phyloP scores from a whole-genome alignment of 2,888 invertebrate genomes.

The Mylabris sibirica region DNA sequence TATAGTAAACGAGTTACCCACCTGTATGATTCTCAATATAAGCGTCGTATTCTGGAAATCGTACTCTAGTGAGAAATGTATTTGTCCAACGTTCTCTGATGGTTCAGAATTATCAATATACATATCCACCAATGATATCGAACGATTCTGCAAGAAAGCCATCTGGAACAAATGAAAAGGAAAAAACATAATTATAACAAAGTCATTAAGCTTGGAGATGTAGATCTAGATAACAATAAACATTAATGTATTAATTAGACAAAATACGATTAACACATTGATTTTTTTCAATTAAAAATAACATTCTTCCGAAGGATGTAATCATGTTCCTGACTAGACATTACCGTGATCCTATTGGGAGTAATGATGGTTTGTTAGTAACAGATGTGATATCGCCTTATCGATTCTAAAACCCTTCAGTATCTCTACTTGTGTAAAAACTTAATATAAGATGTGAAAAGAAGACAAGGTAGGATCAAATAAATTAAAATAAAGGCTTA shows the following conservation, averaged over 20 bases:
- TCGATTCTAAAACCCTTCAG: background rate
- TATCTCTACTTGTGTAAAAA: background rate
- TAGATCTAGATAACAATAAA: no score
- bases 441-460: background rate
- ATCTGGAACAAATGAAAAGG: slow-evolving; percentile 61
- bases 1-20: slow-evolving; percentile 50
- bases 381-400: background rate
- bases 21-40: slow-evolving; percentile 89
- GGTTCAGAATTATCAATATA: slow-evolving; percentile 94
- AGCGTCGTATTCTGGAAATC: slow-evolving; percentile 93
- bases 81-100: slow-evolving; percentile 92
- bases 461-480: background rate
- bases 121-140: slow-evolving; percentile 92
- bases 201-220: no score
- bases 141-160: slow-evolving; percentile 85
- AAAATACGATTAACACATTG: no score
- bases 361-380: background rate
- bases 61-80: slow-evolving; percentile 92
- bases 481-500: background rate
- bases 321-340: background rate
- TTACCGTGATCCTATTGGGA: background rate
- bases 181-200: background rate
- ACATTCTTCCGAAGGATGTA: background rate
- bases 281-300: no score
- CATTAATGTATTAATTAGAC: no score